These are phyloP conservation scores for Stichopus horrens DNA, from an alignment of 53 echinoderm and acorn worm genomes.

Conservation along the genomic window DNA sequence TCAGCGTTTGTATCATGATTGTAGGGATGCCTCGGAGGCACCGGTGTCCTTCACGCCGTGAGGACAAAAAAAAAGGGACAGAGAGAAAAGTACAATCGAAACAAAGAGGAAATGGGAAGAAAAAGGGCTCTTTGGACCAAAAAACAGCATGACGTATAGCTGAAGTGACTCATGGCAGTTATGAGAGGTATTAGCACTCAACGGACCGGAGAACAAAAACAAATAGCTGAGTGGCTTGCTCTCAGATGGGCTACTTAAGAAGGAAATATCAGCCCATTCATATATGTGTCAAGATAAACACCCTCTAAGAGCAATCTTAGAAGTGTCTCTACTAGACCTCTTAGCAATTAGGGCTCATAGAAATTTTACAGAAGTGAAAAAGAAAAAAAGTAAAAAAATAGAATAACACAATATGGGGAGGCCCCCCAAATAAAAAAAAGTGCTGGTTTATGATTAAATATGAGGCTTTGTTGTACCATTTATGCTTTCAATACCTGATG, in stretches of 20 bases:
- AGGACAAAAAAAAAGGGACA: not conserved
- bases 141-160: not conserved
- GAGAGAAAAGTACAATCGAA: conserved; percentile 6
- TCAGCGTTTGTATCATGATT: conserved; percentile 23
- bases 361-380: no score
- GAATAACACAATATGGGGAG: no score
- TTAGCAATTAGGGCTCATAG: not conserved
- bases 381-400: no score
- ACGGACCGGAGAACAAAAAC: not conserved
- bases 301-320: conserved; percentile 4
- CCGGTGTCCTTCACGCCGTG: conserved; percentile 38
- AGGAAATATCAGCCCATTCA: conserved; percentile 36
- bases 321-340: conserved; percentile 30
- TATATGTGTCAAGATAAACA: conserved; percentile 36
- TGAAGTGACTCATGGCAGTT: conserved; percentile 43
- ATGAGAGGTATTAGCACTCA: conserved; percentile 30
- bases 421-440: no score
- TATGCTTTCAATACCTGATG: no score
- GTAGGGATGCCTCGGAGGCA: conserved; percentile 24
- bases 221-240: not conserved
- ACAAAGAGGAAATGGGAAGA: not conserved
- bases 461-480: no score
- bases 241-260: conserved; percentile 32
- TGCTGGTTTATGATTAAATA: no score
- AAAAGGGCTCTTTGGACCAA: not conserved